A percentile compares a stretch with the other conserved stretches of the same genome.
These are phyloP conservation scores for Odontocolon sp. DNA, from an alignment of 2,888 invertebrate species.

Conservation along the genomic window DNA sequence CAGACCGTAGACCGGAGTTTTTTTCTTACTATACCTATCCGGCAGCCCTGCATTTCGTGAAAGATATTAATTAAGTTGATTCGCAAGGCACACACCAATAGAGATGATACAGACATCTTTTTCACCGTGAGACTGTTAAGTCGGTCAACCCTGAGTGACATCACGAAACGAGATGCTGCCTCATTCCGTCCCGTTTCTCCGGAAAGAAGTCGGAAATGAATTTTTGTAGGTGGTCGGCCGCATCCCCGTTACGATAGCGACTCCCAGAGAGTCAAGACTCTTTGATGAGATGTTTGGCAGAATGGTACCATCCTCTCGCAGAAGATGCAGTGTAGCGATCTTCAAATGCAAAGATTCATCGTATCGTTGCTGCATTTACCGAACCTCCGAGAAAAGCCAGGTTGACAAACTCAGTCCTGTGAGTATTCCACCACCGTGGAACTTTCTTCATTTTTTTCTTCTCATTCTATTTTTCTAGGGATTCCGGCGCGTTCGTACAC, in stretches of 20 bases:
- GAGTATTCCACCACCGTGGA: constrained; percentile 19
- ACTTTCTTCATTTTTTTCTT: constrained; percentile 34
- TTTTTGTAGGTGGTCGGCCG: constrained; percentile 65
- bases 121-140: constrained; percentile 2
- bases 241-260: constrained; percentile 61
- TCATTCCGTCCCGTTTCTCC: constrained; percentile 30
- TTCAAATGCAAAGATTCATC: constrained; percentile 35
- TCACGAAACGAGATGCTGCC: constrained; percentile 37
- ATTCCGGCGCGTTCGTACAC: constrained; percentile 19
- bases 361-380: background rate
- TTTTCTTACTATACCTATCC: constrained; percentile 26
- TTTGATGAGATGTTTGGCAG: constrained; percentile 17
- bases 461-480: background rate
- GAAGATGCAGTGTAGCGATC: constrained; percentile 3
- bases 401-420: background rate
- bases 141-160: constrained; percentile 38
- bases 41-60: constrained; percentile 41
- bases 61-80: constrained; percentile 52
- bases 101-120: constrained; percentile 11
- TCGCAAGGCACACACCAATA: constrained; percentile 10
- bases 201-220: constrained; percentile 61
- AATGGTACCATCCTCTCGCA: background rate
- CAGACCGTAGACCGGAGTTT: constrained; percentile 47
- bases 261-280: constrained; percentile 17
- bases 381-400: constrained; percentile 31